Conservation (phyloP, 1,140 invertebrate genomes). For the Ruditapes philippinarum region DNA sequence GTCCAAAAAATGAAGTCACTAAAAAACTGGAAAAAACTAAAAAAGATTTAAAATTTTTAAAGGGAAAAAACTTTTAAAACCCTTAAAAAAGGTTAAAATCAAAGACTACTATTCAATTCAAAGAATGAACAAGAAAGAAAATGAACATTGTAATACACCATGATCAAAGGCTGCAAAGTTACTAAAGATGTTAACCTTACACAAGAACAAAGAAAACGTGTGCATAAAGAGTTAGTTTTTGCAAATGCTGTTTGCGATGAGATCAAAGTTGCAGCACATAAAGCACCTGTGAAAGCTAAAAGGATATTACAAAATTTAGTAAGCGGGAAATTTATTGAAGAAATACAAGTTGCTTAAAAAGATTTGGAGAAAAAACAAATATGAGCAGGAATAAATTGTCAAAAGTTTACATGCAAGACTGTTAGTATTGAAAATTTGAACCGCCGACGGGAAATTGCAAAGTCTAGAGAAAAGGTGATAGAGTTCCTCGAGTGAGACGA, state of each 20-base stretch:
- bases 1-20: background rate
- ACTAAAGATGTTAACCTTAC: conserved; percentile 2
- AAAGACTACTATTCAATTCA: background rate
- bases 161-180: conserved; percentile 4
- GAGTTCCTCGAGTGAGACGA: conserved; percentile 53
- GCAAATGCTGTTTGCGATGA: conserved; percentile 40
- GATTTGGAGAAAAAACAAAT: conserved; percentile 38
- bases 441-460: conserved; percentile 15
- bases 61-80: conserved; percentile 13
- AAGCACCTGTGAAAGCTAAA: too few species aligned
- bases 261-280: background rate
- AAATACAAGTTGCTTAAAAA: conserved; percentile 47
- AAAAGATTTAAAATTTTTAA: conserved; percentile 2
- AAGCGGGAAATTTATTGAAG: conserved; percentile 51
- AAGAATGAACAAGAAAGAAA: conserved; percentile 29
- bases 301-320: conserved; percentile 53
- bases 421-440: background rate
- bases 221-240: conserved; percentile 44
- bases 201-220: too few species aligned
- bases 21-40: conserved; percentile 23
- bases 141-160: conserved; percentile 1
- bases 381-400: conserved; percentile 48
- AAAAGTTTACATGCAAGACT: background rate
- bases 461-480: background rate
- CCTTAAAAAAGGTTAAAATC: conserved; percentile 13